Conservation (phyloP, 2,797 vertebrate genomes). For the Amblyraja radiata region DNA sequence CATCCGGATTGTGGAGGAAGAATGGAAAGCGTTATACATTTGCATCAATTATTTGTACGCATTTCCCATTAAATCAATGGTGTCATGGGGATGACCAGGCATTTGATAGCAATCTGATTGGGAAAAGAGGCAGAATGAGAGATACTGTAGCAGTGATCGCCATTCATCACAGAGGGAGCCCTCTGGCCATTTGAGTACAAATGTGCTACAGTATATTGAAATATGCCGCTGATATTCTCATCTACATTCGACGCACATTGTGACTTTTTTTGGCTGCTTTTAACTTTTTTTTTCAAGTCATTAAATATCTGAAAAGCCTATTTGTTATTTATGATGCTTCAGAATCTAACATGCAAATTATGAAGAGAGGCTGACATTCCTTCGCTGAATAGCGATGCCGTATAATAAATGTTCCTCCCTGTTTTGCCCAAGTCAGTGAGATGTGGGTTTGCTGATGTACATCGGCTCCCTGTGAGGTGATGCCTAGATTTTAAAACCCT, state of each 20-base stretch:
- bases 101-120: not conserved
- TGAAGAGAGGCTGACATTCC: not conserved
- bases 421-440: not conserved
- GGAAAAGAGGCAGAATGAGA: conserved; percentile 2
- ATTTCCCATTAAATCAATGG: not conserved
- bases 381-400: not conserved
- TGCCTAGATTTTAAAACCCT: no score
- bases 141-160: not conserved
- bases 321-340: not conserved
- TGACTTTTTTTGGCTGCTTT: not conserved
- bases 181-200: not conserved
- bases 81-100: not conserved
- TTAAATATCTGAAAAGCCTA: not conserved
- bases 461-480: no score
- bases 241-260: not conserved
- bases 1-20: not conserved
- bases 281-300: not conserved
- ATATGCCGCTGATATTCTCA: not conserved
- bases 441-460: not conserved
- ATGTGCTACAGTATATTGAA: not conserved
- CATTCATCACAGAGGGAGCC: conserved; percentile 20
- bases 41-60: not conserved
- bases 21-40: not conserved
- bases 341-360: not conserved
- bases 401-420: not conserved